phyloP scores from a whole-genome alignment of 2,113 vertebrate species.

The Lophura nycthemera region DNA sequence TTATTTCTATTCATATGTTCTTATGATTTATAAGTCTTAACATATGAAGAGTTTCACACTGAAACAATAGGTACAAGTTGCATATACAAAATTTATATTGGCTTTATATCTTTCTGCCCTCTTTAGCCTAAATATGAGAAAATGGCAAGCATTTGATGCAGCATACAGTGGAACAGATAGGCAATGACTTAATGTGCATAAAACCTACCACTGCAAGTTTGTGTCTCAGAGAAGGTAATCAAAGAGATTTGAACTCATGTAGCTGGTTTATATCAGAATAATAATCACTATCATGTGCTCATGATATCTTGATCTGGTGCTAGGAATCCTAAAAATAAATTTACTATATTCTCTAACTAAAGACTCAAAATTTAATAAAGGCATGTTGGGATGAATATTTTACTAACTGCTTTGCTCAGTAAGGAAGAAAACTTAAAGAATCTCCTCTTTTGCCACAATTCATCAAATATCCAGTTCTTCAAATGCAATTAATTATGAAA shows the following conservation, averaged over 20 bases:
- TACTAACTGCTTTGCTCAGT: background rate
- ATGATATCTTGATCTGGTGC: background rate
- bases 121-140: background rate
- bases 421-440: background rate
- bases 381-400: background rate
- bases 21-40: background rate
- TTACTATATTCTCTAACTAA: background rate
- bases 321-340: conserved; percentile 27
- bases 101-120: background rate
- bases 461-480: background rate
- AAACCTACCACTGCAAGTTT: background rate
- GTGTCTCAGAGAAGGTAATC: background rate
- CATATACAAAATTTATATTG: background rate
- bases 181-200: background rate
- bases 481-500: background rate
- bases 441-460: background rate
- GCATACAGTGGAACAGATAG: background rate
- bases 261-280: background rate
- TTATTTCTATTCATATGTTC: background rate
- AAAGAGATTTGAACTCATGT: background rate
- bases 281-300: background rate
- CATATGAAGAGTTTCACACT: background rate
- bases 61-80: background rate
- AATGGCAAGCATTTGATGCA: background rate
- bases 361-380: background rate